Evolutionary conservation across 2,797 vertebrate species (phyloP).

Genomic region (Selene dorsalis): DNA sequence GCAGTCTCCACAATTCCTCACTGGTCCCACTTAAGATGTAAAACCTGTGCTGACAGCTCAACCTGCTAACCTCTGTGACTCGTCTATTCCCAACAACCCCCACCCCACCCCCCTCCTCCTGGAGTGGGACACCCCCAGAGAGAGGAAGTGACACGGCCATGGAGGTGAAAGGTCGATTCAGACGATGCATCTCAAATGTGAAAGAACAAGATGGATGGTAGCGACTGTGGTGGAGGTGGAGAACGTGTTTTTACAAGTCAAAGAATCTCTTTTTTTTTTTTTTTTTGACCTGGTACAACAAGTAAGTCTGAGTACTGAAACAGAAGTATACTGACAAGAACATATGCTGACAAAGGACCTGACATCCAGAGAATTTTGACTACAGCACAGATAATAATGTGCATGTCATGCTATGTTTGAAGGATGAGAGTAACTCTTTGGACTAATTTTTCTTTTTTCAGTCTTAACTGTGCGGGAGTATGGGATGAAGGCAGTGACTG

Average conservation of each 20-base stretch:
- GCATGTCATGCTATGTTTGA: background rate
- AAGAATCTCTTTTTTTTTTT: constrained; percentile 50
- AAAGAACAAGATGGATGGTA: constrained; percentile 65
- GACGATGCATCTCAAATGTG: constrained; percentile 55
- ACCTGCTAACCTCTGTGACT: constrained; percentile 65
- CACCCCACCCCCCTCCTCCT: background rate
- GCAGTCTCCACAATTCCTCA: constrained; percentile 32
- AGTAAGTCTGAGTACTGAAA: constrained; percentile 20
- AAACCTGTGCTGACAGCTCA: constrained; percentile 70
- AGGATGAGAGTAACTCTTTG: background rate
- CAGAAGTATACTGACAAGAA: constrained; percentile 1
- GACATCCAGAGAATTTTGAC: background rate
- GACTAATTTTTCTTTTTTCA: background rate
- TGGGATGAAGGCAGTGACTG: too few relatives aligned
- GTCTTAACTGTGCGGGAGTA: too few relatives aligned
- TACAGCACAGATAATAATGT: too few relatives aligned
- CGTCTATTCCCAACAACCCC: background rate
- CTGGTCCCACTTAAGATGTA: constrained; percentile 47
- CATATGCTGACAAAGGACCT: constrained; percentile 8
- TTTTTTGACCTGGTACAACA: constrained; percentile 13
- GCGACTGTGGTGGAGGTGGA: constrained; percentile 41
- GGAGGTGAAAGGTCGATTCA: constrained; percentile 65
- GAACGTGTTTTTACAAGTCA: constrained; percentile 63
- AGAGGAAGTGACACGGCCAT: constrained; percentile 64
- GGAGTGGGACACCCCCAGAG: constrained; percentile 34